These are phyloP conservation scores for Dysmachus trigonus DNA, from an alignment of 2,888 invertebrate species.

Conservation along the genomic window DNA sequence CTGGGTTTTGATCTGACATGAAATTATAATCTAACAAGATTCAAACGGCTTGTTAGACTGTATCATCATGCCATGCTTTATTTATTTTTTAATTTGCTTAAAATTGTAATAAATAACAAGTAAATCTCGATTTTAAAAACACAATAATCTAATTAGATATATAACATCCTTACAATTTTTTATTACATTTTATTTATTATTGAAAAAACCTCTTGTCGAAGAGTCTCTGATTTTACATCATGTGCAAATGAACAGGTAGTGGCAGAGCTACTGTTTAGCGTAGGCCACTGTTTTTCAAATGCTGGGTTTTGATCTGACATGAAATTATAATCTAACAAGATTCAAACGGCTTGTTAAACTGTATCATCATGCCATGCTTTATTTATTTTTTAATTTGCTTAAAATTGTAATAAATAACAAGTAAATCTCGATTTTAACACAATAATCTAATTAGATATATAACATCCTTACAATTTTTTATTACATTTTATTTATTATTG, in stretches of 20 bases:
- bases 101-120: too few relatives aligned
- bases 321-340: background rate
- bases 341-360: background rate
- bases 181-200: too few relatives aligned
- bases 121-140: too few relatives aligned
- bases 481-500: too few relatives aligned
- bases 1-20: background rate
- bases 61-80: background rate
- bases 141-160: too few relatives aligned
- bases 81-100: background rate
- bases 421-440: too few relatives aligned
- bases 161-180: too few relatives aligned
- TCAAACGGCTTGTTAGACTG: background rate
- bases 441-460: too few relatives aligned
- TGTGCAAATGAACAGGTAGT: constrained; percentile 30
- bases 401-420: too few relatives aligned
- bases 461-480: too few relatives aligned
- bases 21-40: background rate
- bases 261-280: background rate
- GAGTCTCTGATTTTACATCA: background rate
- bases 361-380: background rate
- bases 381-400: background rate
- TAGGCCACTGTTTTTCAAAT: constrained; percentile 23
- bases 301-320: background rate
- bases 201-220: too few relatives aligned